Evolutionary conservation across 2,113 vertebrate genomes (phyloP).

Genomic region (Cyanocitta stelleri): DNA sequence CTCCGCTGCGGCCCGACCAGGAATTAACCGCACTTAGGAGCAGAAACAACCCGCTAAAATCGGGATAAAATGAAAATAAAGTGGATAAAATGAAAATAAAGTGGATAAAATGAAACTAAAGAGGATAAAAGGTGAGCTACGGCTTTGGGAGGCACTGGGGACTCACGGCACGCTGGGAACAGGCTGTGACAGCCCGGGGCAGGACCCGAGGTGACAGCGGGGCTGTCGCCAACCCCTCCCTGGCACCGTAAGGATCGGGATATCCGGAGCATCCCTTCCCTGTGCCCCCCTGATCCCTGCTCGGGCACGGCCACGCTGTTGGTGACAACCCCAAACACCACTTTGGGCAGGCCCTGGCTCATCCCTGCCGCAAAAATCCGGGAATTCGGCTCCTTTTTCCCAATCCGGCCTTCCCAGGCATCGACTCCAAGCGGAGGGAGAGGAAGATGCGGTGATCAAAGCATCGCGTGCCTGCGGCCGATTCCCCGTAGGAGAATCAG

Average conservation of each 20-base stretch:
- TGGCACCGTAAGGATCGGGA: accelerated
- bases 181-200: neutral
- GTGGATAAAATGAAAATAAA: neutral
- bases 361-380: neutral
- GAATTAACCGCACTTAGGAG: neutral
- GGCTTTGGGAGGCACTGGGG: neutral
- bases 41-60: neutral
- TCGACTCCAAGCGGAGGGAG: accelerated
- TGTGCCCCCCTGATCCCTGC: accelerated
- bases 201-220: accelerated
- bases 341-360: accelerated
- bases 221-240: neutral
- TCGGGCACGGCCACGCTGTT: neutral
- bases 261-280: neutral
- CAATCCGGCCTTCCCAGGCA: accelerated
- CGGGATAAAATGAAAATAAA: neutral
- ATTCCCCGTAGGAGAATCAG: accelerated
- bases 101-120: neutral
- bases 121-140: neutral
- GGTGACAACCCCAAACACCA: accelerated
- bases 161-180: accelerated
- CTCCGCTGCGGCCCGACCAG: neutral
- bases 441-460: accelerated
- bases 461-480: accelerated
- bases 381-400: neutral